Evolutionary conservation across 2,797 vertebrate species (phyloP).

Genomic region (Macropodus opercularis): DNA sequence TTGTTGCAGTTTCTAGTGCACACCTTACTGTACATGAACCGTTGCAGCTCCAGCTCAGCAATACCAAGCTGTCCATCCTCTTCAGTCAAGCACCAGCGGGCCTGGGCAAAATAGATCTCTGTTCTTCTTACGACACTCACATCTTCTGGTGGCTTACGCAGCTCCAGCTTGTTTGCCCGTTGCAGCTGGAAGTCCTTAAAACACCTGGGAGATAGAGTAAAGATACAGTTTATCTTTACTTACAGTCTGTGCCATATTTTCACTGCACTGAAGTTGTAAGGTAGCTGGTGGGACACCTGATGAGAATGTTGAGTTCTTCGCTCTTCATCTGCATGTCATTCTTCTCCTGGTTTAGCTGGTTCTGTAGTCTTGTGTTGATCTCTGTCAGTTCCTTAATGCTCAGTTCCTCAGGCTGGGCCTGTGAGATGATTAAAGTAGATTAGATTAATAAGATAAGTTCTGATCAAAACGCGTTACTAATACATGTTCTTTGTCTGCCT

Average conservation of each 20-base stretch:
- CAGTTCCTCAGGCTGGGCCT: conserved; percentile 91
- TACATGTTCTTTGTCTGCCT: not conserved
- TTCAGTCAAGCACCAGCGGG: conserved; percentile 96
- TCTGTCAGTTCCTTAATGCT: conserved; percentile 87
- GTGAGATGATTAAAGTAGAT: conserved; percentile 10
- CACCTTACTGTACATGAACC: conserved; percentile 99
- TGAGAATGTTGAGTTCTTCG: conserved; percentile 97
- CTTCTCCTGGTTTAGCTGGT: conserved; percentile 96
- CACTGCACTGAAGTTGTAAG: not conserved
- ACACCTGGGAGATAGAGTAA: conserved; percentile 79
- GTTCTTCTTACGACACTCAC: conserved; percentile 95
- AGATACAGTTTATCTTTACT: not conserved
- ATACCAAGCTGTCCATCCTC: conserved; percentile 98
- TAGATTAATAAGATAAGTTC: not conserved
- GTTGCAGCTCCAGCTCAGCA: conserved; percentile 95
- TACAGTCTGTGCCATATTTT: not conserved
- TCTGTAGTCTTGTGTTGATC: conserved; percentile 90
- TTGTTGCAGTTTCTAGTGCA: not conserved
- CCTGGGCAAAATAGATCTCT: conserved; percentile 97
- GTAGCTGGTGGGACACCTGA: conserved; percentile 82
- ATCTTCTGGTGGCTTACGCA: conserved; percentile 94
- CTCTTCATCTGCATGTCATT: conserved; percentile 95
- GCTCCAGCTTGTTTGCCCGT: conserved; percentile 95
- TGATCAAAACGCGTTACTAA: not conserved
- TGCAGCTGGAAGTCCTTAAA: conserved; percentile 99